Evolutionary conservation across 2,888 invertebrate species (phyloP).

Genomic region (Operophtera brumata): DNA sequence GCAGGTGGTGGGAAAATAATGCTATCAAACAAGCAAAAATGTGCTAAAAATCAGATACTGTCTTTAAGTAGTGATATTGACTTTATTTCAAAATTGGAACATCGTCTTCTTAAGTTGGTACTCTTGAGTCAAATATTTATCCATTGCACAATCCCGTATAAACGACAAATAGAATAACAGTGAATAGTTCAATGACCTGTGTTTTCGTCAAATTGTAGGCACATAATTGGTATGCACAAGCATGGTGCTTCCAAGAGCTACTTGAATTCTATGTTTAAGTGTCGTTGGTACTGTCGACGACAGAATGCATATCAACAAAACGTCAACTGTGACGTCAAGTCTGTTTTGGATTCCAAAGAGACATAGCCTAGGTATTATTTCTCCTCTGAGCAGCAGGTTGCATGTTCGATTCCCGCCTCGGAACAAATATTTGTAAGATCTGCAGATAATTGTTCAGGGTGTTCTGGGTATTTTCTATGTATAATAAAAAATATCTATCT

Average conservation of each 20-base stretch:
- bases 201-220: constrained; percentile 13
- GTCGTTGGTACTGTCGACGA: background rate
- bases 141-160: constrained; percentile 15
- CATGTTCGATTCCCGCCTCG: too few relatives aligned
- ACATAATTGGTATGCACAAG: constrained; percentile 20
- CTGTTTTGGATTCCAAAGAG: too few relatives aligned
- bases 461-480: too few relatives aligned
- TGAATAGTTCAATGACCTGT: constrained; percentile 13
- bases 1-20: too few relatives aligned
- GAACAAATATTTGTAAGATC: too few relatives aligned
- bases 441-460: too few relatives aligned
- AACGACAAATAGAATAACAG: constrained; percentile 20
- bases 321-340: background rate
- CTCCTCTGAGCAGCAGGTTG: too few relatives aligned
- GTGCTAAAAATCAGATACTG: too few relatives aligned
- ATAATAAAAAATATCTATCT: too few relatives aligned
- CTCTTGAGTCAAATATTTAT: constrained; percentile 4
- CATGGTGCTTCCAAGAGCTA: constrained; percentile 16
- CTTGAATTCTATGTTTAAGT: constrained; percentile 9
- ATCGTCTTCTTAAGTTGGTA: constrained; percentile 10
- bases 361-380: too few relatives aligned
- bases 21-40: background rate
- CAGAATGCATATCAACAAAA: background rate
- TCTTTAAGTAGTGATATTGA: background rate
- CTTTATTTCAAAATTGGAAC: constrained; percentile 8